Conservation (phyloP, 2,797 vertebrate genomes). For the Pelodytes ibericus region DNA sequence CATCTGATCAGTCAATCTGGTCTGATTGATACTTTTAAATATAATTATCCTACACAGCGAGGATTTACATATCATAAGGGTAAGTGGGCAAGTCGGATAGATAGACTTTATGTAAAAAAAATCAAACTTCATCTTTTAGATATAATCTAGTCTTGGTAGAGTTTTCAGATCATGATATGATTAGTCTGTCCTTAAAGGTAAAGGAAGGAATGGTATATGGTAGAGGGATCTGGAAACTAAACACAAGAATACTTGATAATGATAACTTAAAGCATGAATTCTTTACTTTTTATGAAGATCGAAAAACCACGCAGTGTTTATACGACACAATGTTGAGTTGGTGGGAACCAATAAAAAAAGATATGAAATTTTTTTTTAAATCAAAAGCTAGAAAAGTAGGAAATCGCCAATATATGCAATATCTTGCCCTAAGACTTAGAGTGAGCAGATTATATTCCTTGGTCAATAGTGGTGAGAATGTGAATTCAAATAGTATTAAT, state of each 20-base stretch:
- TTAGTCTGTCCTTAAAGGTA: background rate
- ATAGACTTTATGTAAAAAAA: background rate
- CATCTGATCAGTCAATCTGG: constrained; percentile 1
- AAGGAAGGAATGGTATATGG: background rate
- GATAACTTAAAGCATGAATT: background rate
- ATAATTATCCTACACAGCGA: too few relatives aligned
- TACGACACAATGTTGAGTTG: background rate
- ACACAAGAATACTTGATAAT: background rate
- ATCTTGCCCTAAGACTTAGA: constrained; percentile 1
- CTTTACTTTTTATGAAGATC: background rate
- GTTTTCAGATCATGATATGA: background rate
- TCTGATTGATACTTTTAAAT: too few relatives aligned
- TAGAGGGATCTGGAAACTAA: too few relatives aligned
- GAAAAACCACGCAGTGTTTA: background rate
- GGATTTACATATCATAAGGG: too few relatives aligned
- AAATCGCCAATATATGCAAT: too few relatives aligned
- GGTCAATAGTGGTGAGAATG: background rate
- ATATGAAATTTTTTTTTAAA: constrained; percentile 12
- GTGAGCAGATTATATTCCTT: constrained; percentile 1
- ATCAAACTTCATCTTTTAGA: too few relatives aligned
- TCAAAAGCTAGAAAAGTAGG: background rate
- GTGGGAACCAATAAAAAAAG: background rate
- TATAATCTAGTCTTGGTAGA: background rate
- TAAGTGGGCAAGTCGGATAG: too few relatives aligned
- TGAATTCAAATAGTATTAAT: background rate